Conservation (phyloP, 2,113 vertebrate genomes). For the Anolis carolinensis region DNA sequence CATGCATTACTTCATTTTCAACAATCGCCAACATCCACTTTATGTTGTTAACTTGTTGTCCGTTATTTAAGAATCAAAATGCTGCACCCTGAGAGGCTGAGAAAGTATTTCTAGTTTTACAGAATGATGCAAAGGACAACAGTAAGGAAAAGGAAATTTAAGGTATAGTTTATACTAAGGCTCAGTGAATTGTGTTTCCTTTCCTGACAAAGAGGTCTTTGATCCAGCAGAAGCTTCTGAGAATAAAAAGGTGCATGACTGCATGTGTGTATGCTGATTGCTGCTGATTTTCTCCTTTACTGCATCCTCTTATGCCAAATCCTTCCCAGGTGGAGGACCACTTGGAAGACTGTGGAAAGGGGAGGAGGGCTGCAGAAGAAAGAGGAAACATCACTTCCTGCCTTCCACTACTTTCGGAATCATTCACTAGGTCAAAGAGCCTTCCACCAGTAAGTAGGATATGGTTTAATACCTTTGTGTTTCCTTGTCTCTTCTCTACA, state of each 20-base stretch:
- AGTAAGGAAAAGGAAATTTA: conserved; percentile 54
- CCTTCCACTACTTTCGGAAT: not conserved
- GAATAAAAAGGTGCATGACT: not conserved
- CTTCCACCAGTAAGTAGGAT: not conserved
- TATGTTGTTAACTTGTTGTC: conserved; percentile 76
- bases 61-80: conserved; percentile 64
- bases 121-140: conserved; percentile 32
- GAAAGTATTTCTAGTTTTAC: conserved; percentile 62
- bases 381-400: not conserved
- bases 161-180: conserved; percentile 12
- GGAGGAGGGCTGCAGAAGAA: not conserved
- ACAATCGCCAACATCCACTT: conserved; percentile 71
- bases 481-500: conserved; percentile 34
- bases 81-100: conserved; percentile 67
- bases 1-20: conserved; percentile 75
- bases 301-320: not conserved
- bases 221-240: not conserved
- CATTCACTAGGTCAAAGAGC: not conserved
- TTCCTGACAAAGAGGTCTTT: not conserved
- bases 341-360: not conserved
- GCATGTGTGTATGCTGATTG: not conserved
- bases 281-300: not conserved
- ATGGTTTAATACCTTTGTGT: conserved; percentile 1
- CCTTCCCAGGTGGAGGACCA: not conserved
- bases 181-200: not conserved